Conservation (phyloP, 2,888 invertebrate genomes). For the Xestoiulus laeticollis region DNA sequence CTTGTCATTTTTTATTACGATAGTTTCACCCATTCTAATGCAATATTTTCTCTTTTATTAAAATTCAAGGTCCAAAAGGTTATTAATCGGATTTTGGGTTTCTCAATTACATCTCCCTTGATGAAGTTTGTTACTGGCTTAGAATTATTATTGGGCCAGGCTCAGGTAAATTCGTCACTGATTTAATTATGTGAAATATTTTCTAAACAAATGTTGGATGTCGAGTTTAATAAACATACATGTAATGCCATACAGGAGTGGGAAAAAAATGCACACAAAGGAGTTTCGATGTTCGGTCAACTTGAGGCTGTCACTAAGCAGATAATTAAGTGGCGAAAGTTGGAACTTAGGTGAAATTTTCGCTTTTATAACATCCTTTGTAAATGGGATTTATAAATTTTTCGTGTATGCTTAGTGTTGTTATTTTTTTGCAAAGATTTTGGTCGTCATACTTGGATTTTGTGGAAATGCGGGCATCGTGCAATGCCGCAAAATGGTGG, state of each 20-base stretch:
- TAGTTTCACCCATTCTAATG: background rate
- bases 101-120: slow-evolving; percentile 83
- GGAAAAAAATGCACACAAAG: slow-evolving; percentile 89
- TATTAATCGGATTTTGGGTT: slow-evolving; percentile 66
- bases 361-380: background rate
- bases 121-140: slow-evolving; percentile 89
- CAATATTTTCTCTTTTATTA: slow-evolving; percentile 60
- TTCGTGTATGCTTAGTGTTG: background rate
- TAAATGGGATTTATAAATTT: background rate
- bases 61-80: slow-evolving; percentile 68
- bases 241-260: slow-evolving; percentile 73
- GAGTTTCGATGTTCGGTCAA: slow-evolving; percentile 80
- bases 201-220: slow-evolving; percentile 57
- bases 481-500: slow-evolving; percentile 85
- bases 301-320: slow-evolving; percentile 79
- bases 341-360: slow-evolving; percentile 74
- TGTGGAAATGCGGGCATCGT: slow-evolving; percentile 65
- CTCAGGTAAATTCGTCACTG: slow-evolving; percentile 61
- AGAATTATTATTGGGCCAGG: slow-evolving; percentile 83
- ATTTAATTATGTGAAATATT: background rate
- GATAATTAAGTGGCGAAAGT: slow-evolving; percentile 88
- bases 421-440: slow-evolving; percentile 64
- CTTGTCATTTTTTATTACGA: background rate
- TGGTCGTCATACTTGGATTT: slow-evolving; percentile 86
- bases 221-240: background rate